Percentiles rank a stretch among this genome's conserved stretches.
Conservation (phyloP, 1,140 invertebrate species). For the Coptotermes formosanus region DNA sequence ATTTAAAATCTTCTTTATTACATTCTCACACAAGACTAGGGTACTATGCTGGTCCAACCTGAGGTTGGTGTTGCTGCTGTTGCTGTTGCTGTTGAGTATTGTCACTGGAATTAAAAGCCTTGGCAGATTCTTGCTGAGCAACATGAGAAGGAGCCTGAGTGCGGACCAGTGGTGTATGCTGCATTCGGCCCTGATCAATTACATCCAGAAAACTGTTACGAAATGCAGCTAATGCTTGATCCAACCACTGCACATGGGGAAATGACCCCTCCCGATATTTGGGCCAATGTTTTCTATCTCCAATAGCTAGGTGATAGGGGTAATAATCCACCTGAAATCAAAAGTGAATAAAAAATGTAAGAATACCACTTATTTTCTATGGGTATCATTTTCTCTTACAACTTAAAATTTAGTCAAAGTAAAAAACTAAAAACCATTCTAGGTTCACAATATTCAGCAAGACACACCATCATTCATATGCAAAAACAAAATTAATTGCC, state of each 20-base stretch:
- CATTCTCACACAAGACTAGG: too few relatives aligned
- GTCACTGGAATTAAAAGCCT: background rate
- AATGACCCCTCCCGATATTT: conserved; percentile 64
- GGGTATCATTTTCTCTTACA: background rate
- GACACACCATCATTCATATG: too few relatives aligned
- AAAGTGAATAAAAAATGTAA: background rate
- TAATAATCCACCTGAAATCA: conserved; percentile 92
- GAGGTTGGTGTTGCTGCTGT: background rate
- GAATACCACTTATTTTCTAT: background rate
- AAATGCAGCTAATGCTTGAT: conserved; percentile 67
- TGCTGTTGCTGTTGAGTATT: background rate
- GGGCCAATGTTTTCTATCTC: conserved; percentile 85
- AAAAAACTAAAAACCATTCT: background rate
- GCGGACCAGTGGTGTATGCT: conserved; percentile 58
- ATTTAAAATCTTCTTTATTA: too few relatives aligned
- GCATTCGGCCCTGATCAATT: conserved; percentile 58
- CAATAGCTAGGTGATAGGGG: conserved; percentile 90
- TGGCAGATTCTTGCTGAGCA: background rate
- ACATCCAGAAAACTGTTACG: conserved; percentile 55
- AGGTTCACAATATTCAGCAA: too few relatives aligned
- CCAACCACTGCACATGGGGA: conserved; percentile 72
- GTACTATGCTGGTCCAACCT: too few relatives aligned
- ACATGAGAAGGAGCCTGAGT: conserved; percentile 41
- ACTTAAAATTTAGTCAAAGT: background rate
- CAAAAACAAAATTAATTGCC: too few relatives aligned